Base-by-base conservation (phyloP, 2,888 invertebrate genomes). In the Apotomis capreana region DNA sequence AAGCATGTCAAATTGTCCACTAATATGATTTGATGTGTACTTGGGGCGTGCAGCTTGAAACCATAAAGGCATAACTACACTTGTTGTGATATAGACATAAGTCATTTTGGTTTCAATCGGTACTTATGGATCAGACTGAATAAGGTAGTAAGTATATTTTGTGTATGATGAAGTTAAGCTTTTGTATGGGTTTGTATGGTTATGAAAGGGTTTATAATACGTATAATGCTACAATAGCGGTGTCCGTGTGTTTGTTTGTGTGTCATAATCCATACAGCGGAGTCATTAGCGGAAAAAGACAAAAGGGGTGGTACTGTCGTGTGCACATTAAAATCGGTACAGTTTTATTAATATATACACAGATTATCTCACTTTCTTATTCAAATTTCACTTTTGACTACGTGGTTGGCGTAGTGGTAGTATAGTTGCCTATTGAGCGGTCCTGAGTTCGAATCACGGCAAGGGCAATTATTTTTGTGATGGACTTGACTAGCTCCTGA, bases 251-350 rank as follows among this genome's bases (percentile, higher is more conserved):
- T 57, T 8, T 67, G 65, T 67, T 67, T 67, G 65, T 67, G 37
- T 46, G 55, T 67, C 57, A 67, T 67, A 58, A 67, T 67, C 65
- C 26, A 67, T 67, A 67, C 36, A 67, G 57, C 15, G 12, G 52
- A 67, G 55, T 67, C 58, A 67, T 67, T 58, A 58, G 65, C 65
- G 65, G 46, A 67, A 67, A 67, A 36, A 5, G 73, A 79, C 76
- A 77, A 76, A 76, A 77, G 74, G 76, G 74, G 76, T 60, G 49
- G 83, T 84, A 85, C 81, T 76, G 74, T 75, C 74, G 72, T 0
- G 52, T 1, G 67, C 73, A 74, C 5, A 82, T 82, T 26, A 26
- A 26, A 26, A 26, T 26, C 26, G 26, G 2, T 26, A 26, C 26
- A 26, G 26, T 26, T 26, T 26, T n/a, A n/a, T n/a, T n/a, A n/a